These are phyloP conservation scores for Rhabdophis nuchalis DNA, from an alignment of 2,797 vertebrate species.

Conservation along the genomic window DNA sequence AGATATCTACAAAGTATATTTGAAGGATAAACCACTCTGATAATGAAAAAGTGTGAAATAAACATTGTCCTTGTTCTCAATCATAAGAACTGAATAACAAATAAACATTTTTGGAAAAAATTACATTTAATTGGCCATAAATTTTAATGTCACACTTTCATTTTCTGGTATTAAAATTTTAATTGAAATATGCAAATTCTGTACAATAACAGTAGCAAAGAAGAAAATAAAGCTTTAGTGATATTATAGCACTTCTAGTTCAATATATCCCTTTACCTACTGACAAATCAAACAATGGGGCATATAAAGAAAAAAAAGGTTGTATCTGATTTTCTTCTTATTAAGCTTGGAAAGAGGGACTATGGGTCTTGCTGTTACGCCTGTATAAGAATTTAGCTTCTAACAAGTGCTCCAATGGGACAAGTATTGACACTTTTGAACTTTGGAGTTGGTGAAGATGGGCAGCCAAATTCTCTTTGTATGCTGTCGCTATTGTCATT, in stretches of 20 bases:
- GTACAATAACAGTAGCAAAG: neutral
- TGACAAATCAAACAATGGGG: neutral
- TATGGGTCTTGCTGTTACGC: neutral
- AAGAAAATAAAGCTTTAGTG: neutral
- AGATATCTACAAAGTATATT: neutral
- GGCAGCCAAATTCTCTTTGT: too few relatives aligned
- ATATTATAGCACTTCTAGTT: neutral
- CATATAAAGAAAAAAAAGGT: neutral
- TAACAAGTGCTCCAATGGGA: neutral
- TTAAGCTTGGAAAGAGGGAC: neutral
- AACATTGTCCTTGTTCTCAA: neutral
- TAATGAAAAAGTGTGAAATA: neutral
- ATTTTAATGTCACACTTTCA: neutral
- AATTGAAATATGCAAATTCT: neutral
- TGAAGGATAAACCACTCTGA: neutral
- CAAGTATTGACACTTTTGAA: neutral
- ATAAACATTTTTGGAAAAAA: neutral
- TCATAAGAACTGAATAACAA: neutral
- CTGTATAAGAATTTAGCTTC: conserved; percentile 1
- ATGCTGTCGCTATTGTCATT: too few relatives aligned
- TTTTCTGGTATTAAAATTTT: neutral
- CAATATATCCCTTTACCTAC: neutral
- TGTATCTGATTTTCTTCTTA: accelerated
- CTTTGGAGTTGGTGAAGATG: neutral
- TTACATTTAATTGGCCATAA: neutral